phyloP scores from a whole-genome alignment of 2,888 invertebrate genomes.

The Rhingia rostrata region DNA sequence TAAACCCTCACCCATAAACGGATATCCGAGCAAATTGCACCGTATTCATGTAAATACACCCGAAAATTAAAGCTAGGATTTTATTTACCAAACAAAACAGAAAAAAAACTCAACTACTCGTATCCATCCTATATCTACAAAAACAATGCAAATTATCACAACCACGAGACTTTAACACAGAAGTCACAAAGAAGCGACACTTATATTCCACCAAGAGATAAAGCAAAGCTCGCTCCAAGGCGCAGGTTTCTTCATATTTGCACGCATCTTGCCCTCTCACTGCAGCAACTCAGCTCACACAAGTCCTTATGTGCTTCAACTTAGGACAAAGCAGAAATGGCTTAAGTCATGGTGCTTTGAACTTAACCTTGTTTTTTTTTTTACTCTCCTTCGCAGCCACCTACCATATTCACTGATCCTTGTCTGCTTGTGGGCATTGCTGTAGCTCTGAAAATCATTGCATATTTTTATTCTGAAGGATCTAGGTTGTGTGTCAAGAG shows the following conservation, averaged over 20 bases:
- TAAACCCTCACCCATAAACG: too few relatives aligned
- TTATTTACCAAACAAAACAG: too few relatives aligned
- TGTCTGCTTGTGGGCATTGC: constrained; percentile 50
- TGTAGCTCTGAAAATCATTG: constrained; percentile 30
- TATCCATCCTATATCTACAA: too few relatives aligned
- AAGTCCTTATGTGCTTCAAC: constrained; percentile 13
- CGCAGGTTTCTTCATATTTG: not conserved
- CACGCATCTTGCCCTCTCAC: not conserved
- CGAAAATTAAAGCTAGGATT: too few relatives aligned
- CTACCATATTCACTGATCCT: not conserved
- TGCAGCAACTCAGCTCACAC: not conserved
- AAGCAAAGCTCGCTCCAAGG: too few relatives aligned
- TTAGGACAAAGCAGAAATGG: constrained; percentile 44
- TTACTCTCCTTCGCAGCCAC: not conserved
- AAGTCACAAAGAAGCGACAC: too few relatives aligned
- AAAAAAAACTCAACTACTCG: too few relatives aligned
- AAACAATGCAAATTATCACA: too few relatives aligned
- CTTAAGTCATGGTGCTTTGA: constrained; percentile 62
- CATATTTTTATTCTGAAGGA: constrained; percentile 53
- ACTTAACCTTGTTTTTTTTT: constrained; percentile 69
- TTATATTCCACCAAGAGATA: too few relatives aligned
- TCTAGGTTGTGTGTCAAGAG: constrained; percentile 62
- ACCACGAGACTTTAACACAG: too few relatives aligned
- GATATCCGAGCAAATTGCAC: too few relatives aligned
- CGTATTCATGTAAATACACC: too few relatives aligned